Conservation (phyloP, 2,888 invertebrate species). For the Sinodicranocentrus sp. region DNA sequence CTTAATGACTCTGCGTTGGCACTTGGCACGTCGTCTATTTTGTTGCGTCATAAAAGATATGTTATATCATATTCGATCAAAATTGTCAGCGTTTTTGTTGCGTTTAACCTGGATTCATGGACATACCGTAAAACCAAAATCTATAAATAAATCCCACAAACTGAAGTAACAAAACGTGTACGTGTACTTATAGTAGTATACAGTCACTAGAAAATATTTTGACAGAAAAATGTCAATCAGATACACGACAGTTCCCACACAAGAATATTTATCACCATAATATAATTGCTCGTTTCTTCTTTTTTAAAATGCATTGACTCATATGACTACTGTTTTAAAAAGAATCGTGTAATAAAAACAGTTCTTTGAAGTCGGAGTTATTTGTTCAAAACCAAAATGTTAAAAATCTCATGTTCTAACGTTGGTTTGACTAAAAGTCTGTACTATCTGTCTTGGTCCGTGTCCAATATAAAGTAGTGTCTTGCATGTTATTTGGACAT, state of each 20-base stretch:
- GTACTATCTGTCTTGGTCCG: neutral
- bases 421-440: neutral
- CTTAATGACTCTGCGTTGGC: slow-evolving; percentile 56
- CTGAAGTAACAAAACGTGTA: slow-evolving; percentile 3
- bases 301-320: slow-evolving; percentile 55
- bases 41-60: slow-evolving; percentile 45
- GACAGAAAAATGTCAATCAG: slow-evolving; percentile 37
- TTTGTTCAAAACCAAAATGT: neutral
- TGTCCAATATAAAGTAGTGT: neutral
- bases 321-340: slow-evolving; percentile 38
- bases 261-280: slow-evolving; percentile 34
- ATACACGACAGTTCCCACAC: slow-evolving; percentile 36
- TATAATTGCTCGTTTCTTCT: slow-evolving; percentile 20
- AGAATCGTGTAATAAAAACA: neutral
- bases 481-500: neutral
- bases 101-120: neutral
- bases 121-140: neutral
- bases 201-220: slow-evolving; percentile 35
- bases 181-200: slow-evolving; percentile 12
- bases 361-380: neutral
- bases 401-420: slow-evolving; percentile 4
- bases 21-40: slow-evolving; percentile 4
- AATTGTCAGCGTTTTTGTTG: neutral
- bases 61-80: neutral
- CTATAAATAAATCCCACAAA: slow-evolving; percentile 5